These are phyloP conservation scores for Rhingia campestris DNA, from an alignment of 2,888 invertebrate species.

Conservation along the genomic window DNA sequence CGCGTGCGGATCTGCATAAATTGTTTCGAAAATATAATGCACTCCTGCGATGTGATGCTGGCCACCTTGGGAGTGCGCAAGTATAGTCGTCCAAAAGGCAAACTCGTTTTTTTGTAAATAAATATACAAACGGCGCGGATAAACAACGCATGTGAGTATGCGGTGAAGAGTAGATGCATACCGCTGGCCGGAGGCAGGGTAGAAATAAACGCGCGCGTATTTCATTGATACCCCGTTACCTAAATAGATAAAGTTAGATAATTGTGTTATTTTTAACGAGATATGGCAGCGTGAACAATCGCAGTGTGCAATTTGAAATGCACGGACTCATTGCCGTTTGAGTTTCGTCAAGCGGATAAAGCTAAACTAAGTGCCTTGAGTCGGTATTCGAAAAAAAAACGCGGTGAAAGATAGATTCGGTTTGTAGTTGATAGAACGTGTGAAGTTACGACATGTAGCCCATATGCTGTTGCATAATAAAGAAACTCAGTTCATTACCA, in stretches of 20 bases:
- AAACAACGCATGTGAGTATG: neutral
- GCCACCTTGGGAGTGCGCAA: slow-evolving; percentile 35
- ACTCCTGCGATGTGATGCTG: slow-evolving; percentile 42
- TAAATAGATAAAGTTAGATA: slow-evolving; percentile 43
- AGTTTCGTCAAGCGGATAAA: neutral
- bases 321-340: neutral
- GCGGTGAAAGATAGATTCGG: too few relatives aligned
- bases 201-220: slow-evolving; percentile 21
- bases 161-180: slow-evolving; percentile 4
- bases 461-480: too few relatives aligned
- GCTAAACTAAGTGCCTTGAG: neutral
- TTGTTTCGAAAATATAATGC: slow-evolving; percentile 32
- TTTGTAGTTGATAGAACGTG: too few relatives aligned
- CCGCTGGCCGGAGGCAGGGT: neutral
- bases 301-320: neutral
- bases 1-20: slow-evolving; percentile 22
- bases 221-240: slow-evolving; percentile 36
- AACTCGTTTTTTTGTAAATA: slow-evolving; percentile 36
- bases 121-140: neutral
- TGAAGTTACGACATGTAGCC: too few relatives aligned
- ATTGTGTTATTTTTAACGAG: slow-evolving; percentile 20
- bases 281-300: slow-evolving; percentile 30
- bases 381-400: too few relatives aligned
- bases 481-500: too few relatives aligned
- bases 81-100: slow-evolving; percentile 30